Percentiles rank a stretch among this genome's conserved stretches.
Evolutionary conservation across 2,113 vertebrate genomes (phyloP).

Genomic region (Calypte anna): DNA sequence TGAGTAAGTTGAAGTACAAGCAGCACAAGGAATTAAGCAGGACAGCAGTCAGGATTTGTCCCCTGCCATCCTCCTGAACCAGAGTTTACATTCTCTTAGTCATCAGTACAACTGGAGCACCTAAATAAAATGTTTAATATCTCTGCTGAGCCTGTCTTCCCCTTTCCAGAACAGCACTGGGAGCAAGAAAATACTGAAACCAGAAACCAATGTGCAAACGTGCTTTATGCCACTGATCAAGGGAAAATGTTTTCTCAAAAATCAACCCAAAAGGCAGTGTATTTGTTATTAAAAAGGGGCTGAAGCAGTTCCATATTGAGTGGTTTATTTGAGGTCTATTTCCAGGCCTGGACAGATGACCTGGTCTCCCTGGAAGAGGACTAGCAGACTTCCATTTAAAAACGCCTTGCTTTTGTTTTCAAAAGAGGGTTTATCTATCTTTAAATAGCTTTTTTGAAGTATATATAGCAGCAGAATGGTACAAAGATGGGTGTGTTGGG

Average conservation of each 20-base stretch:
- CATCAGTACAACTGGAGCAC: not conserved
- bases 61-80: not conserved
- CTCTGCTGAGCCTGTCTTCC: not conserved
- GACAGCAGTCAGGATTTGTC: not conserved
- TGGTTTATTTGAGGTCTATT: slow-evolving; percentile 47
- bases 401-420: slow-evolving; percentile 1
- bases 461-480: slow-evolving; percentile 53
- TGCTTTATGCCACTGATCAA: not conserved
- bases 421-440: not conserved
- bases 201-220: not conserved
- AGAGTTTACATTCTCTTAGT: not conserved
- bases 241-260: not conserved
- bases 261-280: not conserved
- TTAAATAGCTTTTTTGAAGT: slow-evolving; percentile 48
- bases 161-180: not conserved
- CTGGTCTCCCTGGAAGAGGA: slow-evolving; percentile 8
- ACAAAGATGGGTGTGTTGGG: not conserved
- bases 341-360: slow-evolving; percentile 28
- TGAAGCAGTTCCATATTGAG: slow-evolving; percentile 27
- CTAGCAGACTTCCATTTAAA: slow-evolving; percentile 4
- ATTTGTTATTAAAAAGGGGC: not conserved
- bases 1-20: not conserved
- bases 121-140: not conserved
- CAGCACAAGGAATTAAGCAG: not conserved
- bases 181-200: not conserved